These are phyloP conservation scores for Pituophis catenifer DNA, from an alignment of 2,113 vertebrate species.

Conservation along the genomic window DNA sequence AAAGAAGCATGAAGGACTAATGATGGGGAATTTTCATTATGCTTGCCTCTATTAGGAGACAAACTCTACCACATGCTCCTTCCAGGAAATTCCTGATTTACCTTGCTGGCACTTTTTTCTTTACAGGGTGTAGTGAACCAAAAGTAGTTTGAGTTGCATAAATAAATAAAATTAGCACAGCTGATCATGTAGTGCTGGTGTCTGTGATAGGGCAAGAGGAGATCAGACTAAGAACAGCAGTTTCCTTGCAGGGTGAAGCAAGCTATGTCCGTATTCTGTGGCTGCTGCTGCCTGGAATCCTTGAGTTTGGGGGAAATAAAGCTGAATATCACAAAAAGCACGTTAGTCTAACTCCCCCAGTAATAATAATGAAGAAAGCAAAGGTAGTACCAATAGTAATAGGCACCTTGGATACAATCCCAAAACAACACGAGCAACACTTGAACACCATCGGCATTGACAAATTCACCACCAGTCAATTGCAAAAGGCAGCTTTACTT, in stretches of 20 bases:
- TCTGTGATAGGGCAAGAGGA: background rate
- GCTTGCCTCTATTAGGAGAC: background rate
- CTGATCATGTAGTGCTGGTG: background rate
- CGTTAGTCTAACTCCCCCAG: background rate
- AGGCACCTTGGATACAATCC: too few relatives aligned
- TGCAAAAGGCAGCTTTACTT: too few relatives aligned
- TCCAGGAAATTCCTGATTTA: background rate
- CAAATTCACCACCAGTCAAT: too few relatives aligned
- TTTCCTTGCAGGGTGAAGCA: background rate
- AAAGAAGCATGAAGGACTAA: background rate
- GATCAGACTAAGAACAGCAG: background rate
- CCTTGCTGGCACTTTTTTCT: background rate
- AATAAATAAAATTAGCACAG: background rate
- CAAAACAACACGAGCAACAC: too few relatives aligned
- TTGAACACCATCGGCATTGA: too few relatives aligned
- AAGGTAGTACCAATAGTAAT: background rate
- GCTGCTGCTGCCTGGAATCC: background rate
- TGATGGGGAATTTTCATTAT: background rate
- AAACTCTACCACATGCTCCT: background rate
- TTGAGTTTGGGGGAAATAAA: background rate
- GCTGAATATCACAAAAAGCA: background rate
- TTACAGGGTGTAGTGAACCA: background rate
- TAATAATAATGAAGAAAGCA: background rate
- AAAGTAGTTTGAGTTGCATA: background rate
- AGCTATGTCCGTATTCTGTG: background rate